Percentiles rank a stretch among this genome's conserved stretches.
These are phyloP conservation scores for Tenualosa thibaudeaui DNA, from an alignment of 2,797 vertebrate genomes.

Conservation along the genomic window DNA sequence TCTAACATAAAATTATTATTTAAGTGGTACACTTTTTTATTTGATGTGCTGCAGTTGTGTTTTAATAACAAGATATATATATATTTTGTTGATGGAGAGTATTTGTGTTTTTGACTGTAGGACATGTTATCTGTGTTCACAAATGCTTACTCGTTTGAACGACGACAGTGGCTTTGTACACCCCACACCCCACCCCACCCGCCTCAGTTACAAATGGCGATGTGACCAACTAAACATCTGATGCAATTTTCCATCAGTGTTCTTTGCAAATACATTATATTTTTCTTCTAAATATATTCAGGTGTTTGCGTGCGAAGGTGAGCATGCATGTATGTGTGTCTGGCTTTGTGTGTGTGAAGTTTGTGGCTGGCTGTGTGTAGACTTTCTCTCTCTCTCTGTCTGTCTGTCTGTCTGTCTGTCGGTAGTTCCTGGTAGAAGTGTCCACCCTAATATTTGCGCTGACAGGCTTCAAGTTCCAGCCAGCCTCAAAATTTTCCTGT, in stretches of 20 bases:
- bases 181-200: too few species aligned
- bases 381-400: background rate
- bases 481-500: background rate
- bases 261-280: slow-evolving; percentile 1
- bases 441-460: too few species aligned
- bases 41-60: background rate
- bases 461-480: too few species aligned
- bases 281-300: slow-evolving; percentile 5
- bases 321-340: background rate
- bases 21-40: slow-evolving; percentile 28
- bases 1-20: slow-evolving; percentile 33
- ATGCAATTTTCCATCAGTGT: background rate
- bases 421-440: background rate
- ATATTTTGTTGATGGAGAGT: background rate
- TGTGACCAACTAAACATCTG: background rate
- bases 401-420: slow-evolving; percentile 4
- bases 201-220: background rate
- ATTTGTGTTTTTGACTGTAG: background rate
- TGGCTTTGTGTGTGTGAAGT: background rate
- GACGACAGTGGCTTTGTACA: background rate
- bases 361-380: background rate
- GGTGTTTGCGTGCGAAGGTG: background rate
- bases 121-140: background rate
- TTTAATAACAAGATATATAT: slow-evolving; percentile 9
- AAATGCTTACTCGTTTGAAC: background rate